phyloP scores from a whole-genome alignment of 2,113 vertebrate species.

The Thomomys bottae region DNA sequence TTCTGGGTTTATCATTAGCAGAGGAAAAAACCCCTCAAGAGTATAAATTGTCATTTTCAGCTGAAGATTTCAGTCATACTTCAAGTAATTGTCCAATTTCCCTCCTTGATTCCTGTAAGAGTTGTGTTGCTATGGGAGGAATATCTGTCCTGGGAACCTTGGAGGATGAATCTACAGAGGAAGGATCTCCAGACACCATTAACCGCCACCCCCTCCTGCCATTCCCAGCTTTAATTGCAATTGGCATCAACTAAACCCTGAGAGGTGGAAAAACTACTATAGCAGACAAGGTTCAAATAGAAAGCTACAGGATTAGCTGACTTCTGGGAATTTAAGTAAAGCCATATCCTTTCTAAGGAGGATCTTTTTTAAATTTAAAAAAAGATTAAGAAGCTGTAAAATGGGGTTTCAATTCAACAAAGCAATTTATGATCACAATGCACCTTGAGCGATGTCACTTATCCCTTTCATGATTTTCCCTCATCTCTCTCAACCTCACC shows the following conservation, averaged over 20 bases:
- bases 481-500: too few relatives aligned
- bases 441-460: too few relatives aligned
- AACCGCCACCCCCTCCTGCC: background rate
- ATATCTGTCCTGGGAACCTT: background rate
- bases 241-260: background rate
- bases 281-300: background rate
- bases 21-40: background rate
- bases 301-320: background rate
- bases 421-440: too few relatives aligned
- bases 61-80: background rate
- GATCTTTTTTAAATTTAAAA: too few relatives aligned
- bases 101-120: background rate
- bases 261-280: background rate
- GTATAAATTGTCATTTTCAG: background rate
- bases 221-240: background rate
- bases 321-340: slow-evolving; percentile 14
- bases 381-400: too few relatives aligned
- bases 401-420: too few relatives aligned
- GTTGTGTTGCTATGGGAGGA: background rate
- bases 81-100: slow-evolving; percentile 4
- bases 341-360: background rate
- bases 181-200: background rate
- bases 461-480: too few relatives aligned
- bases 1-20: background rate
- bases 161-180: background rate